A percentile compares a stretch with the other conserved stretches of the same genome.
phyloP scores from a whole-genome alignment of 1,140 invertebrate genomes.

The Cotesia typhae region DNA sequence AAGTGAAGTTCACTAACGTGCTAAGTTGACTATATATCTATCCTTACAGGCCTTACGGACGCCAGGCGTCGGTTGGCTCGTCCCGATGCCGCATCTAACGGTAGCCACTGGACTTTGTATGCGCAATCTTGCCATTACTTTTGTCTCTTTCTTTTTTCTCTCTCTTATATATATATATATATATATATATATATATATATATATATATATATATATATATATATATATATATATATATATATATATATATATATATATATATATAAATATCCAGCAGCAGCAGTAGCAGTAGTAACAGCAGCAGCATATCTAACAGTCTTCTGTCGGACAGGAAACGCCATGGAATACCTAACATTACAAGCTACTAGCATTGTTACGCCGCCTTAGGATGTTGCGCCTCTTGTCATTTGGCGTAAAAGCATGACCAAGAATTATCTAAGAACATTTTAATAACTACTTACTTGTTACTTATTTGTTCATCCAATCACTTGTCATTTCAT shows the following conservation, averaged over 20 bases:
- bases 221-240: too few relatives aligned
- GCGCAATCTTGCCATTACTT: slow-evolving; percentile 49
- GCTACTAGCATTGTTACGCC: slow-evolving; percentile 51
- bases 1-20: slow-evolving; percentile 41
- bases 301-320: slow-evolving; percentile 16
- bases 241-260: too few relatives aligned
- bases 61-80: slow-evolving; percentile 17
- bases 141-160: neutral
- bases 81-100: slow-evolving; percentile 45
- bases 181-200: too few relatives aligned
- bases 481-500: too few relatives aligned
- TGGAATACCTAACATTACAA: slow-evolving; percentile 49
- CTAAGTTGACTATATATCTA: slow-evolving; percentile 33
- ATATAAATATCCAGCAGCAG: slow-evolving; percentile 20
- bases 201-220: too few relatives aligned
- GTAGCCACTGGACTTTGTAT: slow-evolving; percentile 54
- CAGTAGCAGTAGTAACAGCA: slow-evolving; percentile 9
- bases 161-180: too few relatives aligned
- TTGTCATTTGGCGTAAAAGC: slow-evolving; percentile 27
- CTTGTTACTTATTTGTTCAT: too few relatives aligned
- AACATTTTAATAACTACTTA: too few relatives aligned
- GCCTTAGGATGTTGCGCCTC: slow-evolving; percentile 32
- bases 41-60: slow-evolving; percentile 23
- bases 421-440: slow-evolving; percentile 3
- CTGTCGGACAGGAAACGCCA: slow-evolving; percentile 51